phyloP scores from a whole-genome alignment of 2,113 vertebrate species.

The Pipa parva region DNA sequence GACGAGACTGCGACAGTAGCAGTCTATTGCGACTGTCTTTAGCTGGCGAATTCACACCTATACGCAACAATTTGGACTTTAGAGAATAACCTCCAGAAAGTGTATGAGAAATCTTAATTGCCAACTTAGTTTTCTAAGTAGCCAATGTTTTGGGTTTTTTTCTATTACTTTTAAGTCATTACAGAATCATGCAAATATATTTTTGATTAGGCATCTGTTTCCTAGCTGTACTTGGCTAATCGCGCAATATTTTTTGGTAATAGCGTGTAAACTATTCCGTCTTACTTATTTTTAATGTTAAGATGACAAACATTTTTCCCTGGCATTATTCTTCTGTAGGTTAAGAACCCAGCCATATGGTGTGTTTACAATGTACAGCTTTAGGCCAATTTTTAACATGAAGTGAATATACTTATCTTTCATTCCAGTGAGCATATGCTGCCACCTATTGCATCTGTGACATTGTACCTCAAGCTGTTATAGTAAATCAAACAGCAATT shows the following conservation, averaged over 20 bases:
- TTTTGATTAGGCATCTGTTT: slow-evolving; percentile 31
- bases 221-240: slow-evolving; percentile 8
- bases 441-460: slow-evolving; percentile 57
- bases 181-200: slow-evolving; percentile 24
- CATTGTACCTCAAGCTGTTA: slow-evolving; percentile 25
- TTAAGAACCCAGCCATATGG: slow-evolving; percentile 46
- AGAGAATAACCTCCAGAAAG: too few relatives aligned
- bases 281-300: slow-evolving; percentile 43
- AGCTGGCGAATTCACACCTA: too few relatives aligned
- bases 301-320: slow-evolving; percentile 50
- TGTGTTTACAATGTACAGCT: slow-evolving; percentile 35
- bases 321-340: slow-evolving; percentile 53
- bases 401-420: slow-evolving; percentile 28
- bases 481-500: not conserved
- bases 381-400: slow-evolving; percentile 37
- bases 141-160: too few relatives aligned
- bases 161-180: too few relatives aligned
- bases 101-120: too few relatives aligned
- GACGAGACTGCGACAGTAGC: too few relatives aligned
- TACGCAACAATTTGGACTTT: too few relatives aligned
- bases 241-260: slow-evolving; percentile 29
- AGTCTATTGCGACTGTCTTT: too few relatives aligned
- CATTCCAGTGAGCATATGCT: slow-evolving; percentile 51
- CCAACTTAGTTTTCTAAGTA: too few relatives aligned
- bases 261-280: slow-evolving; percentile 32